Percentiles rank a stretch among this genome's conserved stretches.
phyloP scores from a whole-genome alignment of 1,140 invertebrate species.

The Bombus affinis region DNA sequence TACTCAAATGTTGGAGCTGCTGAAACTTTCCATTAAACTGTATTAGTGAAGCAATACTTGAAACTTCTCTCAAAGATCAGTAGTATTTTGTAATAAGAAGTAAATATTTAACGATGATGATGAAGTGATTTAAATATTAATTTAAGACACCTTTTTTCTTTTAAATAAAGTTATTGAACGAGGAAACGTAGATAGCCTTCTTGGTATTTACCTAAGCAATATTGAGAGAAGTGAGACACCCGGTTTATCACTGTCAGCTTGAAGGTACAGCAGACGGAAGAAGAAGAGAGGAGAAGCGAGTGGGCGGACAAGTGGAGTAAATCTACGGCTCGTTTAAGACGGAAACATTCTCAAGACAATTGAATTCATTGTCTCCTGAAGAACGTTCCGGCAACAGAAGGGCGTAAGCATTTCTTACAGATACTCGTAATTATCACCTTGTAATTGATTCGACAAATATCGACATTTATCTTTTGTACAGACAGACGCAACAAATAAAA shows the following conservation, averaged over 20 bases:
- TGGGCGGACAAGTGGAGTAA: slow-evolving; percentile 53
- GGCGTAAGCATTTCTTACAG: not conserved
- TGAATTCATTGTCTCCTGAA: slow-evolving; percentile 55
- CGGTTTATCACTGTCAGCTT: slow-evolving; percentile 58
- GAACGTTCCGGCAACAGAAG: not conserved
- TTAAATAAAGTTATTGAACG: no score
- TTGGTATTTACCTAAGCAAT: not conserved
- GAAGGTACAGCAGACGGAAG: slow-evolving; percentile 33
- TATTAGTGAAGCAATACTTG: no score
- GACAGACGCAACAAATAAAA: not conserved
- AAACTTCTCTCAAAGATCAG: no score
- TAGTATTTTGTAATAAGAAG: no score
- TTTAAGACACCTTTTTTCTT: no score
- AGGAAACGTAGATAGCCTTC: not conserved
- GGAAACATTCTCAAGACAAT: slow-evolving; percentile 60
- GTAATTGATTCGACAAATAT: not conserved
- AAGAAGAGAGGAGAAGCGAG: slow-evolving; percentile 31
- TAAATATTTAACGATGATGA: no score
- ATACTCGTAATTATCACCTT: not conserved
- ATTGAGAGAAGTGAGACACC: slow-evolving; percentile 20
- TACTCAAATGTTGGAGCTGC: no score
- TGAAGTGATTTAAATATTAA: no score
- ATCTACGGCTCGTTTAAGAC: slow-evolving; percentile 60
- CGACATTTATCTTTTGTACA: no score
- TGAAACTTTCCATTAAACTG: no score